Evolutionary conservation across 2,113 vertebrate species (phyloP), one percentile per base, ranked within the genome.

Genomic region (Nestor notabilis): DNA sequence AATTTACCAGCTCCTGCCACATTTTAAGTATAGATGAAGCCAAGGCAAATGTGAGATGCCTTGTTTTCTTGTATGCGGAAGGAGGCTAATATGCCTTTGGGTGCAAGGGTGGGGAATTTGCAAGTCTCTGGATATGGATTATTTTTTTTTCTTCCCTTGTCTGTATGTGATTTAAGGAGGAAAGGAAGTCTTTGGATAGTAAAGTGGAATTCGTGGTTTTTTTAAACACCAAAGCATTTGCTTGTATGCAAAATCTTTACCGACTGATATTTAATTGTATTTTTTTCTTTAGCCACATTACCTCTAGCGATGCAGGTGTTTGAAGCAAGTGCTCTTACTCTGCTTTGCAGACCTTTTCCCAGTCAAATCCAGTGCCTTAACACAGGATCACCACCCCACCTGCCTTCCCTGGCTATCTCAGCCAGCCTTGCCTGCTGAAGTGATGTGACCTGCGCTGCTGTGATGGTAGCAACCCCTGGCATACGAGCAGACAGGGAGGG

Each of bases 41-140:
- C 50, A 81, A 89, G 29, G 60, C 47, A 94, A 83, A 90, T 28
- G 13, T 76, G 77, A 81, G 50, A 84, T 78, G n/a, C 17, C 9
- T 63, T 76, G 39, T 29, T 88, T 95, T 69, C 27, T 93, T 85
- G 43, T 50, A 50, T 89, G 17, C 6, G 6, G 72, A 79, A 81
- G 75, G 60, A 55, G 84, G 17, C 39, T 91, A 21, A 10, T 84
- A 15, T 17, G 27, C 65, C 41, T 93, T 79, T 79, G 47, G 27
- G 23, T 87, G 35, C 68, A 70, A 82, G 52, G 33, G 64, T 43
- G 37, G 83, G 50, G n/a, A 87, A 81, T 94, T 89, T 87, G 16
- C 41, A 74, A 74, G 41, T 93, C 56, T 78, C 63, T 81, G 49
- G 31, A 7, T 94, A 33, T 6, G 10, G 60, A 43, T 80, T 44